Evolutionary conservation across 2,797 vertebrate species (phyloP), one percentile per base, ranked within the genome.

Genomic region (Podarcis siculus): DNA sequence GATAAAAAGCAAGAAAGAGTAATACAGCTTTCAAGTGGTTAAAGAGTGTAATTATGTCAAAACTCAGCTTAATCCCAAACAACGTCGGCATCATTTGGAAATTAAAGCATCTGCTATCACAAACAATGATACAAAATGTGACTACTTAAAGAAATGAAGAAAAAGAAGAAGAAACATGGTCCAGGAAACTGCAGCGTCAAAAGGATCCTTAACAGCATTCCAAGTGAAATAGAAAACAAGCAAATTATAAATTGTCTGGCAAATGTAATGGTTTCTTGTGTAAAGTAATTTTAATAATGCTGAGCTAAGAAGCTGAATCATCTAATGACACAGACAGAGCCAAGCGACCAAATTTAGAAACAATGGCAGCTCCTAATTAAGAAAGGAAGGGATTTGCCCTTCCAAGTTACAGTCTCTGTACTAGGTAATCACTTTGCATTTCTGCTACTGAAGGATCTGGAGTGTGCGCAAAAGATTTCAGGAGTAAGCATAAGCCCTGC

Each of bases 191-290:
- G 88, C 75, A 84, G 73, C 25, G 58, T 80, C 77, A 67, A 80
- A 89, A 49, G n/a, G 85, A 80, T 71, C 30, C 76, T 80, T 30
- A 80, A 83, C 82, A 75, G 66, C 73, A 88, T 25, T 69, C 80
- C 77, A 86, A 92, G 58, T 93, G 79, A 89, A 90, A 88, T 0
- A 30, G 66, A 89, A 86, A 17, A 88, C 15, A 92, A 92, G 85
- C 71, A 86, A 83, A 90, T 87, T 23, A 2, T 82, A 71, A 84
- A 85, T 87, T 85, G 75, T 93, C 83, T 83, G 55, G 81, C 4
- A 55, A 67, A 21, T 25, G 89, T 87, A 87, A 76, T 83, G 27
- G 8, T 2, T 75, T 61, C 35, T 88, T 66, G 49, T 39, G 71
- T 76, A 80, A 45, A 75, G 92, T 39, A 73, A 76, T 90, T 88